A percentile compares a stretch with the other conserved stretches of the same genome.
These are phyloP conservation scores for Synergus japonicus DNA, from an alignment of 2,888 invertebrate genomes.

Conservation along the genomic window DNA sequence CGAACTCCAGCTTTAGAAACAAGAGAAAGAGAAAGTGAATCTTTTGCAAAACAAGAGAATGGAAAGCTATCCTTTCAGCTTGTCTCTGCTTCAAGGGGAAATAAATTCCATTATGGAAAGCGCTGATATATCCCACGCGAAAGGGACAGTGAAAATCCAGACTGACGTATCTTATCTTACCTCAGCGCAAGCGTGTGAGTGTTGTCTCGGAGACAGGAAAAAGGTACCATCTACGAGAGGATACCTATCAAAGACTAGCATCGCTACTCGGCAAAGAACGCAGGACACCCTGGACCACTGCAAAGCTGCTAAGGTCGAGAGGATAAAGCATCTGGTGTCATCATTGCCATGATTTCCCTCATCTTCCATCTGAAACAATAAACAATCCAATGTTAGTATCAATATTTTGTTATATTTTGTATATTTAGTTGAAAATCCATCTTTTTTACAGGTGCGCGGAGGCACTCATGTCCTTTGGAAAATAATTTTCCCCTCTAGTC, in stretches of 20 bases:
- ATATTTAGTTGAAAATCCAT: no score
- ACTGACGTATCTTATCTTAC: slow-evolving; percentile 78
- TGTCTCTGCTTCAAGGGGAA: neutral
- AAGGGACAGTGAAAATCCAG: neutral
- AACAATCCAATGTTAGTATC: slow-evolving; percentile 21
- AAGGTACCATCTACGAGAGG: slow-evolving; percentile 98
- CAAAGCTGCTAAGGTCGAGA: slow-evolving; percentile 95
- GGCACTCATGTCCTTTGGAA: slow-evolving; percentile 25
- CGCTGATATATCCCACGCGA: neutral
- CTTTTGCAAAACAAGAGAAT: neutral
- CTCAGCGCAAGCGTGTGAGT: slow-evolving; percentile 92
- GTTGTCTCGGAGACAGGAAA: slow-evolving; percentile 96
- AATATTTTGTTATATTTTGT: neutral
- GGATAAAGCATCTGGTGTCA: slow-evolving; percentile 96
- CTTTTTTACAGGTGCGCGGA: neutral
- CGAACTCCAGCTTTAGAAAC: slow-evolving; percentile 11
- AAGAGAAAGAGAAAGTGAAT: neutral
- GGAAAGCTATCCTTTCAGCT: neutral
- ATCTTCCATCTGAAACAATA: slow-evolving; percentile 91
- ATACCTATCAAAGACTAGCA: slow-evolving; percentile 97
- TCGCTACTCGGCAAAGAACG: slow-evolving; percentile 91
- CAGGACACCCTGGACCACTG: slow-evolving; percentile 92
- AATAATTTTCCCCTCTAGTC: neutral
- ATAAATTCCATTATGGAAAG: neutral
- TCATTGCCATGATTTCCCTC: slow-evolving; percentile 99